Conservation (phyloP, 2,888 invertebrate genomes). For the Trichopoda pennipes region DNA sequence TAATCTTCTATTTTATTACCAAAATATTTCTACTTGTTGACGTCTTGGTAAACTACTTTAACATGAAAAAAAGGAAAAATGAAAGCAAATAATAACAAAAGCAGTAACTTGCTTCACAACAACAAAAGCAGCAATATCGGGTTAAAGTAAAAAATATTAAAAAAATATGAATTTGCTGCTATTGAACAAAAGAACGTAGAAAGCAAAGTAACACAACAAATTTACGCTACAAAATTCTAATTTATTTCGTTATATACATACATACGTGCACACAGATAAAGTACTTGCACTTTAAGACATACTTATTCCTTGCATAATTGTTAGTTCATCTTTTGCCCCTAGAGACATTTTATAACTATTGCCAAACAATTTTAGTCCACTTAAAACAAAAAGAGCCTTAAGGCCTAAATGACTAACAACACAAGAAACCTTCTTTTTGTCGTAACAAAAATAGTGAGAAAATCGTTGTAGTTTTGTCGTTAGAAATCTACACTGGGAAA, state of each 20-base stretch:
- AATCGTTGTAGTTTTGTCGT: too few relatives aligned
- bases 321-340: slow-evolving; percentile 57
- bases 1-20: slow-evolving; percentile 51
- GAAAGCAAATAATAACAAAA: slow-evolving; percentile 11
- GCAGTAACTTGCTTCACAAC: slow-evolving; percentile 12
- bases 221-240: slow-evolving; percentile 47
- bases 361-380: slow-evolving; percentile 61
- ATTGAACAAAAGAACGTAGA: slow-evolving; percentile 20
- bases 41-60: slow-evolving; percentile 28
- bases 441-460: slow-evolving; percentile 5
- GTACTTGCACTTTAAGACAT: slow-evolving; percentile 32
- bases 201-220: background rate
- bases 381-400: slow-evolving; percentile 57
- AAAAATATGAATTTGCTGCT: slow-evolving; percentile 29
- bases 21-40: slow-evolving; percentile 60
- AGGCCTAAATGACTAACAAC: slow-evolving; percentile 59
- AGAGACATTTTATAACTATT: slow-evolving; percentile 54
- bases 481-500: too few relatives aligned
- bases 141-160: slow-evolving; percentile 24
- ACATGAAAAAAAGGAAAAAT: slow-evolving; percentile 3
- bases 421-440: slow-evolving; percentile 22
- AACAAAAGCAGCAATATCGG: slow-evolving; percentile 19
- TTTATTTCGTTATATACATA: slow-evolving; percentile 39
- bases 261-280: background rate
- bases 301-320: slow-evolving; percentile 35